Conservation (phyloP, 2,113 vertebrate genomes). For the Erythrocercus mccallii region DNA sequence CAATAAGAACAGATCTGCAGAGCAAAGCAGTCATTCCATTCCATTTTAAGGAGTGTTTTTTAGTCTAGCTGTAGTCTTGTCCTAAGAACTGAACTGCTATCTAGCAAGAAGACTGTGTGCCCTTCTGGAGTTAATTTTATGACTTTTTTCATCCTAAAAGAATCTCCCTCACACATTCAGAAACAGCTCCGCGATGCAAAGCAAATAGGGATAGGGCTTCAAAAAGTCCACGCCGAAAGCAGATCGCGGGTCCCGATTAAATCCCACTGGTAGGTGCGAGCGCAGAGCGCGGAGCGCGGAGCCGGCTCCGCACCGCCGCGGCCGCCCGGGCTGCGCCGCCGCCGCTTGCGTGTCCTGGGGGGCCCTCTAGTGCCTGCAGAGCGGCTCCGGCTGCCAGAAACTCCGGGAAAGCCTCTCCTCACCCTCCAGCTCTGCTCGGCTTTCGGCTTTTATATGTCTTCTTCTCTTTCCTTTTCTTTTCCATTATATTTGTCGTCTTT, state of each 20-base stretch:
- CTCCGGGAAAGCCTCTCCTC: accelerated
- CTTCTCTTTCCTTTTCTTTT: not conserved
- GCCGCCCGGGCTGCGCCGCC: accelerated
- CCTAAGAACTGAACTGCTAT: not conserved
- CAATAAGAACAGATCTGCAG: not conserved
- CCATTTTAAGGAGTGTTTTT: not conserved
- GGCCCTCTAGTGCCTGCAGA: constrained; percentile 8
- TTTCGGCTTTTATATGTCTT: accelerated
- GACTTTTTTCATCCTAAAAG: not conserved
- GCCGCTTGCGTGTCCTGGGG: not conserved
- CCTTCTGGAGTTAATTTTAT: not conserved
- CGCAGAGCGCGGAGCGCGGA: no score
- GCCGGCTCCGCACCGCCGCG: no score
- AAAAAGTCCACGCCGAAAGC: not conserved
- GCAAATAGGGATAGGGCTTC: accelerated
- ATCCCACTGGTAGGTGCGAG: accelerated
- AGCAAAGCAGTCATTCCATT: not conserved
- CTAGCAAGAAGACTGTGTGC: not conserved
- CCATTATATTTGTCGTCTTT: no score
- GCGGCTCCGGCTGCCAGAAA: accelerated
- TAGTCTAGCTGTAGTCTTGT: not conserved
- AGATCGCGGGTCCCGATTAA: accelerated
- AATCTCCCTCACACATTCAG: not conserved
- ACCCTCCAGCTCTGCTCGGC: accelerated
- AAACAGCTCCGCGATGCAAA: not conserved